Evolutionary conservation across 92 coral and sea anemone genomes (phyloP), one percentile per base, ranked within the genome.

Genomic region (Zoanthus solanderi): DNA sequence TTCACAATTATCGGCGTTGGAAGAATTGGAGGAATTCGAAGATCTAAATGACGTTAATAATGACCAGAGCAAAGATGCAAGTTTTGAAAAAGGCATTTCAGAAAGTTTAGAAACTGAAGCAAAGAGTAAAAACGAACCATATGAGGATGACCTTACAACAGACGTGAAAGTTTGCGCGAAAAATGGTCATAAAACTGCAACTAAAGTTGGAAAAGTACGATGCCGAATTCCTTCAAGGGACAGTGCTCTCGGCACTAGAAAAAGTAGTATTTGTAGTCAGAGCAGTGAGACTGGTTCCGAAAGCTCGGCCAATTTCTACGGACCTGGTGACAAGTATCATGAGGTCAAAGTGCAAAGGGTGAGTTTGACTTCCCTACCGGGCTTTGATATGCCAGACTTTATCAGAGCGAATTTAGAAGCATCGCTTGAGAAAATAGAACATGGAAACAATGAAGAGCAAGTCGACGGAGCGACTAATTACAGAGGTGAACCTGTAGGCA

Each of bases 141-240:
- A 16, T 11, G 31, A 28, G 75, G 75, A 66, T 4, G 23, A 9
- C 32, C 2, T 65, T 32, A 66, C 75, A 18, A 81, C 75, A 9
- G 23, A 65, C 16, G 85, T 66, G 13, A 50, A 65, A 4, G 75
- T 47, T 17, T 9, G 29, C 58, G 46, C 47, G 61, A 81, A 66
- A 81, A 81, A 71, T 81, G 63, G 65, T 8, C 15, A 66, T 18
- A 66, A 67, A 48, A 31, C 30, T 79, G 34, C 14, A 44, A 34
- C 45, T 34, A 66, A 81, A 67, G 9, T 16, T 4, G 74, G 76
- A 6, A 46, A 81, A 14, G 45, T 81, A 44, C 75, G 85, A 2
- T 81, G 85, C 52, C 75, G 85, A 63, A 75, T 81, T n/a, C 75
- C 85, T 14, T 81, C 85, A n/a, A 50, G 61, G 47, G 85, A 81